phyloP scores from a whole-genome alignment of 2,888 invertebrate genomes.

The Monochamus alternatus region DNA sequence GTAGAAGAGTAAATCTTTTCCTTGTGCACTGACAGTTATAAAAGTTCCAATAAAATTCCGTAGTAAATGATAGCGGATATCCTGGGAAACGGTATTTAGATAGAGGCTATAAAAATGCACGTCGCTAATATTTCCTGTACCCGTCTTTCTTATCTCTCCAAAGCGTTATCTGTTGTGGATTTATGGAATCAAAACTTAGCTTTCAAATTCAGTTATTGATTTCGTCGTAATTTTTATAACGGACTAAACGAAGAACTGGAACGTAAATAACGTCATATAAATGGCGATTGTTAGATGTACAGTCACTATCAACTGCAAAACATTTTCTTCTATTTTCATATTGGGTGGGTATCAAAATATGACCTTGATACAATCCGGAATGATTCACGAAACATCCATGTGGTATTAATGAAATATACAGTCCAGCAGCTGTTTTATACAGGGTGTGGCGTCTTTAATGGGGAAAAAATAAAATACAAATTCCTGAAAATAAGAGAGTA shows the following conservation, averaged over 20 bases:
- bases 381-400: no score
- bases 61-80: constrained; percentile 6
- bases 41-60: constrained; percentile 9
- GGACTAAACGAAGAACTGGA: not conserved
- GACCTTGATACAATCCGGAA: no score
- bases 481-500: no score
- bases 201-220: not conserved
- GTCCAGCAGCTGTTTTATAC: no score
- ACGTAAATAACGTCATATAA: not conserved
- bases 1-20: no score
- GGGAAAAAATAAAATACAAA: no score
- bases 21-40: not conserved
- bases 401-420: no score
- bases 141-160: constrained; percentile 10
- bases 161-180: constrained; percentile 3
- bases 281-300: no score
- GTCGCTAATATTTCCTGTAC: constrained; percentile 12
- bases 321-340: no score
- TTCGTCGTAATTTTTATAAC: not conserved
- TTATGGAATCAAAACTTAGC: constrained; percentile 6
- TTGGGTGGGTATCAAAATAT: no score
- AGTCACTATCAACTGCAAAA: no score
- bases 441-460: no score
- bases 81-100: constrained; percentile 11
- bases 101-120: constrained; percentile 9